Conservation (phyloP, 2,113 vertebrate species). For the Cyprinodon brontotheroides region DNA sequence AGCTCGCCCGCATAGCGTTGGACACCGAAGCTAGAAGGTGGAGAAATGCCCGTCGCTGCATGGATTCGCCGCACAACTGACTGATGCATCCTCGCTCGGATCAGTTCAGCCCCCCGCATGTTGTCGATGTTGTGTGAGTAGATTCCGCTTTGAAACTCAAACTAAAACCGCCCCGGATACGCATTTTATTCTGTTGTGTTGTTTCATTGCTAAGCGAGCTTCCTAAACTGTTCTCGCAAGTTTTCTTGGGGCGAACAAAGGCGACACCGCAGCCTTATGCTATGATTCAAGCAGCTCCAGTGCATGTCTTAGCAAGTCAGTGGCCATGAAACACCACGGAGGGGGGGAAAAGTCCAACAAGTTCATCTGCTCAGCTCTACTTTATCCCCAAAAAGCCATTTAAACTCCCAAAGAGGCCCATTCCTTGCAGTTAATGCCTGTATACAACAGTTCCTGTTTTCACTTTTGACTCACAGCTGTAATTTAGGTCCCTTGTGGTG, state of each 20-base stretch:
- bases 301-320: conserved; percentile 54
- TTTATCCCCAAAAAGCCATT: background rate
- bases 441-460: conserved; percentile 62
- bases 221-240: conserved; percentile 30
- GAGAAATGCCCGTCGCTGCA: conserved; percentile 63
- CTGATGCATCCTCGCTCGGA: conserved; percentile 79
- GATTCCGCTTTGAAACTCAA: background rate
- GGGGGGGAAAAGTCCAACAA: background rate
- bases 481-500: conserved; percentile 2
- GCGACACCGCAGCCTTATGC: conserved; percentile 38
- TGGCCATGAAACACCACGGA: background rate
- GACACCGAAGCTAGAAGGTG: conserved; percentile 45
- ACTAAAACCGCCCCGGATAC: no score
- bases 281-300: conserved; percentile 29
- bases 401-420: background rate
- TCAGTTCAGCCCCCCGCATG: conserved; percentile 60
- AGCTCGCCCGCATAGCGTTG: conserved; percentile 7
- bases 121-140: conserved; percentile 77
- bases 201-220: background rate
- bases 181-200: background rate
- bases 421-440: conserved; percentile 3
- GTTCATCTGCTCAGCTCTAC: background rate
- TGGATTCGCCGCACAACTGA: conserved; percentile 66
- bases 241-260: conserved; percentile 40
- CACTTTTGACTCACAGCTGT: conserved; percentile 27